A percentile compares a stretch with the other conserved stretches of the same genome.
phyloP scores from a whole-genome alignment of 2,797 vertebrate species.

The Adrianichthys oophorus region DNA sequence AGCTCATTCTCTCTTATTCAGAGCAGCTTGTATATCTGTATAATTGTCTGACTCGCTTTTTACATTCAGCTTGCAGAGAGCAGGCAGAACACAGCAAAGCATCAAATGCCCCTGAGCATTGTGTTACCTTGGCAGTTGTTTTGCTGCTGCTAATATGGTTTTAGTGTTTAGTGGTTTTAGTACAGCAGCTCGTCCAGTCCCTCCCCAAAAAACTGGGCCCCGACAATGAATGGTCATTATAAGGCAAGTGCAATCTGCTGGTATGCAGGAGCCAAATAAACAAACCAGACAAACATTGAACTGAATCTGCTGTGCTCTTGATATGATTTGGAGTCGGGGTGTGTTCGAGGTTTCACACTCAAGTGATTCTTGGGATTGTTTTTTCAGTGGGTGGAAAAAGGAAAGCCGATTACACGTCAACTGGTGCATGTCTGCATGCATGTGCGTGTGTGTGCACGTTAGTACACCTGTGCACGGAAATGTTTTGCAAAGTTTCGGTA shows the following conservation, averaged over 20 bases:
- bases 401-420: slow-evolving; percentile 54
- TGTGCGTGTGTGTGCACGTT: slow-evolving; percentile 6
- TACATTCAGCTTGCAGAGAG: slow-evolving; percentile 1
- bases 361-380: slow-evolving; percentile 51
- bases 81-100: slow-evolving; percentile 1
- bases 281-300: slow-evolving; percentile 42
- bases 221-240: slow-evolving; percentile 51
- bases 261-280: slow-evolving; percentile 51
- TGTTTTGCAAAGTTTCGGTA: slow-evolving; percentile 28
- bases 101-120: slow-evolving; percentile 31
- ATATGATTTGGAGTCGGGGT: slow-evolving; percentile 57
- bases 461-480: slow-evolving; percentile 13
- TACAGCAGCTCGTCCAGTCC: slow-evolving; percentile 31
- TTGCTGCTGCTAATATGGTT: slow-evolving; percentile 44
- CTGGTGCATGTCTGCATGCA: background rate
- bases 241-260: slow-evolving; percentile 43
- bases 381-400: slow-evolving; percentile 43
- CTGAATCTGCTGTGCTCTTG: slow-evolving; percentile 43
- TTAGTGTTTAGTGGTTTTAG: too few species aligned
- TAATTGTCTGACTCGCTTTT: background rate
- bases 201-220: slow-evolving; percentile 30
- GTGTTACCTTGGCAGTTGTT: slow-evolving; percentile 38
- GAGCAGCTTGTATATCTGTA: slow-evolving; percentile 10
- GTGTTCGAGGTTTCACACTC: slow-evolving; percentile 63
- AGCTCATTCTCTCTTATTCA: too few species aligned